These are phyloP conservation scores for Pristiophorus japonicus DNA, from an alignment of 2,113 vertebrate genomes.

Conservation along the genomic window DNA sequence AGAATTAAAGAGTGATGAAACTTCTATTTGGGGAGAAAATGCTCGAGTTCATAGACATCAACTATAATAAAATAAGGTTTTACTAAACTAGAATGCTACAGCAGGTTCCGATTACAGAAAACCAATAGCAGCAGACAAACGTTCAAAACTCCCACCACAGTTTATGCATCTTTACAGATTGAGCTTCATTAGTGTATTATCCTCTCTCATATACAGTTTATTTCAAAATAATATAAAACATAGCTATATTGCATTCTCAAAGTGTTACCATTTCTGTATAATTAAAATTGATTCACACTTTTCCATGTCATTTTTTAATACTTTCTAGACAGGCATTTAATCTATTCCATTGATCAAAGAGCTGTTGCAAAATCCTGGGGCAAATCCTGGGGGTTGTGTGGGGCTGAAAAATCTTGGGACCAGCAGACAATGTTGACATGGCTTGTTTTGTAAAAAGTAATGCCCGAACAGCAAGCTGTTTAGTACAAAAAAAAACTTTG, in stretches of 20 bases:
- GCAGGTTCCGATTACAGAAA: not conserved
- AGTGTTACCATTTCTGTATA: not conserved
- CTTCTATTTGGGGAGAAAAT: not conserved
- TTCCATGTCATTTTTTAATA: not conserved
- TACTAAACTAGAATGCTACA: not conserved
- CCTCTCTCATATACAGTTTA: not conserved
- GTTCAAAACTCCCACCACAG: not conserved
- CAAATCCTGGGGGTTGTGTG: not conserved
- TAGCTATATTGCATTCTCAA: not conserved
- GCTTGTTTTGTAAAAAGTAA: not conserved
- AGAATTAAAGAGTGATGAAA: not conserved
- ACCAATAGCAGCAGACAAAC: not conserved
- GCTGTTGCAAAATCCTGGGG: not conserved
- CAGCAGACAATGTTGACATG: not conserved
- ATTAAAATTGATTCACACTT: not conserved
- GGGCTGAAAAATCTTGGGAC: not conserved
- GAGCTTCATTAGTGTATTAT: no score
- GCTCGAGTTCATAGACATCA: not conserved
- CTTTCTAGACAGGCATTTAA: not conserved
- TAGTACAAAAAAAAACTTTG: not conserved
- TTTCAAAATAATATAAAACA: not conserved
- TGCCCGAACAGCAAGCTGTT: not conserved
- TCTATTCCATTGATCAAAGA: not conserved
- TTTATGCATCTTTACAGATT: not conserved
- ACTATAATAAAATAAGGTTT: not conserved